Base-by-base conservation (phyloP, 2,888 invertebrate species). In the Candidula unifasciata region DNA sequence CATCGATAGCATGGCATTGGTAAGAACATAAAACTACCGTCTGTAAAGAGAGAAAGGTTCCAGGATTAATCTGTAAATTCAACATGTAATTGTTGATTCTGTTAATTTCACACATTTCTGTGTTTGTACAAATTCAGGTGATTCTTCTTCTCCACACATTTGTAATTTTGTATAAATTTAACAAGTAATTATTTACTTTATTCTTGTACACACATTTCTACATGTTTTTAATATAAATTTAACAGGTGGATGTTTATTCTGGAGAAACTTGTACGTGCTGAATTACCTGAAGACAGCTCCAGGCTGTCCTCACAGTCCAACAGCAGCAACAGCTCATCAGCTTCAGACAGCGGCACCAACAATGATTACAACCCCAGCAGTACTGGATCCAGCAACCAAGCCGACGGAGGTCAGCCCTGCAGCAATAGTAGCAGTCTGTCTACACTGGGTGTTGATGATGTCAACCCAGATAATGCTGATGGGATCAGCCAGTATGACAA, bases 181-280 rank as follows among this genome's bases (percentile, higher is more conserved):
- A n/a, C 8, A 60, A 16, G 60, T 60, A 0, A 16, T 13, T 24
- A 5, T 24, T 60, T 16, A 13, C 6, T 24, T 21, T n/a, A 16
- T 60, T 6, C n/a, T n/a, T 24, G 13, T 54, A 54, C 60, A 60
- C 60, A 21, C 21, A 21, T n/a, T 60, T n/a, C 21, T 3, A n/a
- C 21, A 1, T 60, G 10, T 21, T 13, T 60, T 54, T 18, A 54
- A 16, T 18, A 16, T 30, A 27, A 16, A 24, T 71, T 21, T 90
- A 88, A 18, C 90, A 95, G 95, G 89, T 95, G 95, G 95, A 91
- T 94, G 76, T 90, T 93, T 87, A 93, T 89, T 16, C 82, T 92
- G 64, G 88, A 88, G 57, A 90, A 90, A 78, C 86, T 91, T 79
- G 90, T 89, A 2, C 73, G 83, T 30, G 84, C 89, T 6, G 89